Evolutionary conservation across 2,113 vertebrate genomes (phyloP).

Genomic region (Taurulus bubalis): DNA sequence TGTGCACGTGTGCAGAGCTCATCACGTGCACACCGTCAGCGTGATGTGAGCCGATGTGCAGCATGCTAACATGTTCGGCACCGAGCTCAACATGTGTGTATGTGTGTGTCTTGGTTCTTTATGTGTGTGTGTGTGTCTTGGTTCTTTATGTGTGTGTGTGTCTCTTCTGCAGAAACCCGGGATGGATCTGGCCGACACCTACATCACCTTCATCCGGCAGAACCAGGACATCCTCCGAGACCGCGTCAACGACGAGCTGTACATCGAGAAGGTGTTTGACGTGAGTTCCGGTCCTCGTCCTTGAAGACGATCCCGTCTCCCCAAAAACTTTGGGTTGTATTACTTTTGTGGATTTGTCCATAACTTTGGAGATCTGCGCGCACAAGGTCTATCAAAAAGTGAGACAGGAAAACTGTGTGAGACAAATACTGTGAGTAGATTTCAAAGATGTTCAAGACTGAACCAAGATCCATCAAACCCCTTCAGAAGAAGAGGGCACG

Average conservation of each 20-base stretch:
- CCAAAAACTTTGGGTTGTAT: too few species aligned
- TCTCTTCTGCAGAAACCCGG: slow-evolving; percentile 90
- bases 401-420: too few species aligned
- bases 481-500: too few species aligned
- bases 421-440: too few species aligned
- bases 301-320: too few species aligned
- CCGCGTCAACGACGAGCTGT: slow-evolving; percentile 93
- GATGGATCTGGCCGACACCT: slow-evolving; percentile 95
- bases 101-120: not conserved
- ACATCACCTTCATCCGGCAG: slow-evolving; percentile 95
- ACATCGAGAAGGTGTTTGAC: slow-evolving; percentile 93
- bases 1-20: not conserved
- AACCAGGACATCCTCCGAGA: slow-evolving; percentile 97
- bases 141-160: slow-evolving; percentile 13
- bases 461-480: too few species aligned
- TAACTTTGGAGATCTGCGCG: too few species aligned
- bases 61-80: slow-evolving; percentile 5
- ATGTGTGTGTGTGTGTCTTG: not conserved
- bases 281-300: too few species aligned
- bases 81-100: not conserved
- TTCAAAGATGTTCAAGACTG: too few species aligned
- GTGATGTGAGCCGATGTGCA: not conserved
- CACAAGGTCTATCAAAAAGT: too few species aligned
- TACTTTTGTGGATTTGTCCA: too few species aligned
- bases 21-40: not conserved